Evolutionary conservation across 2,888 invertebrate genomes (phyloP).

Genomic region (Tetranychus truncatus): DNA sequence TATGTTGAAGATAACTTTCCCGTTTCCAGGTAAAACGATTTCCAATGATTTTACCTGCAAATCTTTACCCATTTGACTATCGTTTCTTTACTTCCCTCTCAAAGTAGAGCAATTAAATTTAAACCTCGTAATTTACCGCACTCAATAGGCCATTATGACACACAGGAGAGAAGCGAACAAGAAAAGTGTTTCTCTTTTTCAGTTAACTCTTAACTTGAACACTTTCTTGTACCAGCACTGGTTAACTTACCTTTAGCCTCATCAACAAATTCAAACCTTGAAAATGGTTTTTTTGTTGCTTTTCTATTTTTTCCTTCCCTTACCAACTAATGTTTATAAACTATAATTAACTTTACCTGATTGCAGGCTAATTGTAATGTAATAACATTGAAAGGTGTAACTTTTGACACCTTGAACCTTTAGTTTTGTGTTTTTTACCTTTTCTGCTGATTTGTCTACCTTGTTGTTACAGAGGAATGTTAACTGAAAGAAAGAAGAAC

Average conservation of each 20-base stretch:
- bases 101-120: neutral
- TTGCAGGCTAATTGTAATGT: neutral
- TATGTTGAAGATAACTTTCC: no score
- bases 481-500: no score
- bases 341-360: neutral
- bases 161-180: neutral
- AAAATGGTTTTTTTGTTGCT: neutral
- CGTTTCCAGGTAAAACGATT: no score
- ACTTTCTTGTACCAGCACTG: neutral
- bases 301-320: neutral
- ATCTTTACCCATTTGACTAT: no score
- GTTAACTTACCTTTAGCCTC: neutral
- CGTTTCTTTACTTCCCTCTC: no score
- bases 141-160: neutral
- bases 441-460: no score
- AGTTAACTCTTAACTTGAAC: neutral
- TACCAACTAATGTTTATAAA: neutral
- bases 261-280: neutral
- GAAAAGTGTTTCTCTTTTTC: neutral
- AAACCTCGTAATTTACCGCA: neutral
- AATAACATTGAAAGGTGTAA: neutral
- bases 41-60: no score
- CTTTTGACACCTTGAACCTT: slow-evolving; percentile 1
- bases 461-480: no score
- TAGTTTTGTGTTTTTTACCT: neutral